Evolutionary conservation across 2,113 vertebrate species (phyloP).

Genomic region (Otus sunia): DNA sequence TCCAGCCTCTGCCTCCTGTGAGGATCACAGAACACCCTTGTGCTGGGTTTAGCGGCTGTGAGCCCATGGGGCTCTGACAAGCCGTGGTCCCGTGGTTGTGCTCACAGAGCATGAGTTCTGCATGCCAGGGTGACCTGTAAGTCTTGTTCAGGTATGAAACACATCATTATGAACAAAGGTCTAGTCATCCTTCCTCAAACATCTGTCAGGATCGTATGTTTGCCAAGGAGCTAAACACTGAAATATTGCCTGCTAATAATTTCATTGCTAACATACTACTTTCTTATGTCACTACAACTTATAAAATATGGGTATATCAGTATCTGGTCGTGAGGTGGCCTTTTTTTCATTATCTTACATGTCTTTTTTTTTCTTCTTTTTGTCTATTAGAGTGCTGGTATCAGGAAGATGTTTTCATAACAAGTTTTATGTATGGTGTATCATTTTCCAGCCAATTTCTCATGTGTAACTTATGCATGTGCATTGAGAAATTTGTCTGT

Average conservation of each 20-base stretch:
- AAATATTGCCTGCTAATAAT: neutral
- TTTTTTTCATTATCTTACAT: neutral
- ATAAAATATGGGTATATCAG: neutral
- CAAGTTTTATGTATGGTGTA: neutral
- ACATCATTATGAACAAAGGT: neutral
- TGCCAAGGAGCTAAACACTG: neutral
- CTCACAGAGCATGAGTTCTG: neutral
- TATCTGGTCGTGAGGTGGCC: neutral
- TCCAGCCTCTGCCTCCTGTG: neutral
- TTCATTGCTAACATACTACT: neutral
- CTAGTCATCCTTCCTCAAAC: neutral
- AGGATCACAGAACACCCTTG: neutral
- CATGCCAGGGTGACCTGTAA: neutral
- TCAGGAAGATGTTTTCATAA: neutral
- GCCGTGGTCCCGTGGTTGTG: fast-evolving
- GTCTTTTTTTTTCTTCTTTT: no score
- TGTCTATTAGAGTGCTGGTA: neutral
- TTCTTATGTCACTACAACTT: neutral
- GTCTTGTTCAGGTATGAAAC: neutral
- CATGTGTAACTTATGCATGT: neutral
- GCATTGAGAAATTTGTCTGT: neutral
- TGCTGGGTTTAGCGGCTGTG: neutral
- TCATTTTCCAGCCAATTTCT: neutral
- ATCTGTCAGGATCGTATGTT: neutral
- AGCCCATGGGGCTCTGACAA: neutral